Base-by-base conservation (phyloP, 1,140 invertebrate genomes). In the Anadara kagoshimensis region DNA sequence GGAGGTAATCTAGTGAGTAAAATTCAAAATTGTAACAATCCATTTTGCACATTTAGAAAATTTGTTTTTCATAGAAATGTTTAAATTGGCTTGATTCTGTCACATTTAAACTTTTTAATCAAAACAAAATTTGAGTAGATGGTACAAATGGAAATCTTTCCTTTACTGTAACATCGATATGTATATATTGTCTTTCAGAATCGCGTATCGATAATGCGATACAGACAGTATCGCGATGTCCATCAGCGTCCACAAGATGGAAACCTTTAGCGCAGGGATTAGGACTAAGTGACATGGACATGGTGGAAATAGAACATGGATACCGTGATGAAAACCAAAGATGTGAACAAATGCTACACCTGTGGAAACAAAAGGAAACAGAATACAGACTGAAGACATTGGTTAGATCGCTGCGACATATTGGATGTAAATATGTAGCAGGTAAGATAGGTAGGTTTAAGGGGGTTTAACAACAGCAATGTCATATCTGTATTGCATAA, bases 381-480 rank as follows among this genome's bases (percentile, higher is more conserved):
- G 41, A 51, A n/a, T 36, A 20, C 12, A 51, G 45, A 26, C 20
- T 64, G 8, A 47, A 49, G 20, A 51, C 14, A n/a, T 49, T 64
- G 5, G 49, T 49, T 3, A 64, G 62, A 20, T 64, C 45, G 51
- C 18, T 41, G 1, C 8, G 47, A 36, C 44, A 29, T 41, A 64
- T 64, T 5, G 62, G 62, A 64, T 64, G 62, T n/a, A 64, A 64
- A 64, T 64, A 64, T 64, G 62, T 64, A 20, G 62, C 62, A 64
- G 62, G 62, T 64, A 51, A 56, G 29, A 36, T 3, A 36, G 29
- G 7, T 36, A 36, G n/a, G n/a, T n/a, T n/a, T n/a, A n/a, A n/a
- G n/a, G n/a, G n/a, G n/a, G n/a, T n/a, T n/a, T n/a, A n/a, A n/a
- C n/a, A n/a, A n/a, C n/a, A n/a, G n/a, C n/a, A n/a, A n/a, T n/a